Conservation (phyloP, 2,113 vertebrate genomes). For the Aldabrachelys gigantea region DNA sequence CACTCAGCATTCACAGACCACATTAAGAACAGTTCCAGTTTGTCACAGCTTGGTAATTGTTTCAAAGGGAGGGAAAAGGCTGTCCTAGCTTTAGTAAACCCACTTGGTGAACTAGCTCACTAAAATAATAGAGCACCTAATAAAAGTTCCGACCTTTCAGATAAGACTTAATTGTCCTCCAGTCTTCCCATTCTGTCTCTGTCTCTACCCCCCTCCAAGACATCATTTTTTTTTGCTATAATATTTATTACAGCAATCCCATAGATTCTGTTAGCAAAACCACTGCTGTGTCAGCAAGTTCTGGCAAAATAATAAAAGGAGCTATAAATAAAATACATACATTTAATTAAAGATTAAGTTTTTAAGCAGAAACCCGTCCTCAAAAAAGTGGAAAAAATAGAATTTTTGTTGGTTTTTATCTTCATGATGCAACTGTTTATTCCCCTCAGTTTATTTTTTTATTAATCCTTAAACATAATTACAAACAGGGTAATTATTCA, state of each 20-base stretch:
- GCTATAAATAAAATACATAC: constrained; percentile 67
- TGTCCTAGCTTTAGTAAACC: not conserved
- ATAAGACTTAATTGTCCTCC: not conserved
- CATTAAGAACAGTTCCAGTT: too few relatives aligned
- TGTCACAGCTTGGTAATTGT: not conserved
- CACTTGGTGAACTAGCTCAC: not conserved
- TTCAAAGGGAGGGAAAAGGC: not conserved
- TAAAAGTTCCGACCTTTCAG: not conserved
- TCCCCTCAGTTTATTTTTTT: constrained; percentile 6
- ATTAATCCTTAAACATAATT: constrained; percentile 44
- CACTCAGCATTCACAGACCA: too few relatives aligned
- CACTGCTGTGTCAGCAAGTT: constrained; percentile 44
- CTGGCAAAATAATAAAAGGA: constrained; percentile 59
- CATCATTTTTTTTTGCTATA: not conserved
- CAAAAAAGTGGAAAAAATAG: constrained; percentile 33
- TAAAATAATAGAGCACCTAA: constrained; percentile 18
- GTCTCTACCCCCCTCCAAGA: not conserved
- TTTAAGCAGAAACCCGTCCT: constrained; percentile 20
- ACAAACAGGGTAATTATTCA: constrained; percentile 53
- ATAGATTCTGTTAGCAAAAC: constrained; percentile 55
- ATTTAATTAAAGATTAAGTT: constrained; percentile 70
- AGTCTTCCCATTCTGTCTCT: not conserved
- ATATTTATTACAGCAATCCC: constrained; percentile 70
- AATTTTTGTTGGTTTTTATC: constrained; percentile 10
- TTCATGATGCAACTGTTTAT: constrained; percentile 41